Evolutionary conservation across 2,113 vertebrate species (phyloP).

Genomic region (Eublepharis macularius): DNA sequence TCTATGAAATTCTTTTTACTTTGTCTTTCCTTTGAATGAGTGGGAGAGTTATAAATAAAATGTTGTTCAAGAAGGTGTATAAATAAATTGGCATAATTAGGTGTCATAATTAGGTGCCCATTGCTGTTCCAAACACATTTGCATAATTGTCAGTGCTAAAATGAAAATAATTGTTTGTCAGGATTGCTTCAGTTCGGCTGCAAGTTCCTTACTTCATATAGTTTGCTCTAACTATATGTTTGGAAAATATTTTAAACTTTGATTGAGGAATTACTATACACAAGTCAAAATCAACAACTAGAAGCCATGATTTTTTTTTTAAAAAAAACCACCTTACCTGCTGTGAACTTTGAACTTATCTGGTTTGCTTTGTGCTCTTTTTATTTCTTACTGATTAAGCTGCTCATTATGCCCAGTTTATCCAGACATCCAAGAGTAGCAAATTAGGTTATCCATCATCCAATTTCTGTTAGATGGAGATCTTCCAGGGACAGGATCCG

Average conservation of each 20-base stretch:
- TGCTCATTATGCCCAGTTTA: not conserved
- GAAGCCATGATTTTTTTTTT: not conserved
- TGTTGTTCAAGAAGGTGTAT: conserved; percentile 72
- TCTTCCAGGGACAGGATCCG: no score
- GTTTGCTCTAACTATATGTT: conserved; percentile 70
- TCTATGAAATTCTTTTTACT: conserved; percentile 48
- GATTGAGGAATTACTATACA: conserved; percentile 44
- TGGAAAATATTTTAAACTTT: conserved; percentile 74
- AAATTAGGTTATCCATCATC: no score
- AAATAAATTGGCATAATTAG: conserved; percentile 80
- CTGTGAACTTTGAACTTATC: not conserved
- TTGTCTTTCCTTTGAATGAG: conserved; percentile 64
- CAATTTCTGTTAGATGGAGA: no score
- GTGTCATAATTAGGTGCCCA: conserved; percentile 79
- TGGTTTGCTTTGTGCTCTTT: not conserved
- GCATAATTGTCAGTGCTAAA: conserved; percentile 75
- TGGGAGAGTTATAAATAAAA: conserved; percentile 74
- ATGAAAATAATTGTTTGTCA: conserved; percentile 76
- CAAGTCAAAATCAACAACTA: conserved; percentile 47
- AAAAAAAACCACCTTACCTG: not conserved
- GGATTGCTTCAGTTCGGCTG: conserved; percentile 66
- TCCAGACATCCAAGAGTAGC: not conserved
- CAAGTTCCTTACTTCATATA: conserved; percentile 60
- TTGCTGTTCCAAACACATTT: conserved; percentile 73
- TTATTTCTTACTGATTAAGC: not conserved